phyloP scores from a whole-genome alignment of 2,113 vertebrate species.

The Tor tambroides region DNA sequence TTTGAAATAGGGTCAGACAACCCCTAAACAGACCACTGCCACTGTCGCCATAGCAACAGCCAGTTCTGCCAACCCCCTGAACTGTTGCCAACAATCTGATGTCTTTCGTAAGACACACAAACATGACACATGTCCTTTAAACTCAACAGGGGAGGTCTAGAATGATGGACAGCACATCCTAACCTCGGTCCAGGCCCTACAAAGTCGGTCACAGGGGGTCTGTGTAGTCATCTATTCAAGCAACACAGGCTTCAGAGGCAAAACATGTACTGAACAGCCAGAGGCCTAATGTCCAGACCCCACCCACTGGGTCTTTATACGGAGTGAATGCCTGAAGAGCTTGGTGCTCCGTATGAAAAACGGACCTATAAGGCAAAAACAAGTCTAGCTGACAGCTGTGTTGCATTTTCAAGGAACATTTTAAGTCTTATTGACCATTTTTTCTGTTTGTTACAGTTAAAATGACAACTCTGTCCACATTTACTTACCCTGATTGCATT shows the following conservation, averaged over 20 bases:
- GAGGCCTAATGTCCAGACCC: background rate
- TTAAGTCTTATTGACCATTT: background rate
- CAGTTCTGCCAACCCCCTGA: slow-evolving; percentile 31
- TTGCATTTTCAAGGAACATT: background rate
- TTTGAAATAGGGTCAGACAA: slow-evolving; percentile 45
- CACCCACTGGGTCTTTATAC: slow-evolving; percentile 8
- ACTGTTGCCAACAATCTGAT: slow-evolving; percentile 33
- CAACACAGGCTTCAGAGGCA: background rate
- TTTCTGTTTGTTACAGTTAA: background rate
- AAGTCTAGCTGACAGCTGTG: background rate
- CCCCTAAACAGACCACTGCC: slow-evolving; percentile 44
- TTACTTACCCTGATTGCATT: background rate
- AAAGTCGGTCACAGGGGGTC: background rate
- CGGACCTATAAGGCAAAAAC: background rate
- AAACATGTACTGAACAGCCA: slow-evolving; percentile 8
- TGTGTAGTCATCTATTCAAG: slow-evolving; percentile 15
- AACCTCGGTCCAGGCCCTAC: background rate
- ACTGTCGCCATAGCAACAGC: slow-evolving; percentile 53
- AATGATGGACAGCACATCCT: slow-evolving; percentile 27
- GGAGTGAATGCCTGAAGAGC: background rate
- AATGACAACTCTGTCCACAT: background rate
- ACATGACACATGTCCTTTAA: slow-evolving; percentile 27
- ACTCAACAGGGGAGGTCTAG: slow-evolving; percentile 23
- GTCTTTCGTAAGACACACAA: background rate
- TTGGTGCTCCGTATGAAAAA: background rate